Percentiles rank a stretch among this genome's conserved stretches.
Evolutionary conservation across 1,140 invertebrate genomes (phyloP).

Genomic region (Ericerus pela): DNA sequence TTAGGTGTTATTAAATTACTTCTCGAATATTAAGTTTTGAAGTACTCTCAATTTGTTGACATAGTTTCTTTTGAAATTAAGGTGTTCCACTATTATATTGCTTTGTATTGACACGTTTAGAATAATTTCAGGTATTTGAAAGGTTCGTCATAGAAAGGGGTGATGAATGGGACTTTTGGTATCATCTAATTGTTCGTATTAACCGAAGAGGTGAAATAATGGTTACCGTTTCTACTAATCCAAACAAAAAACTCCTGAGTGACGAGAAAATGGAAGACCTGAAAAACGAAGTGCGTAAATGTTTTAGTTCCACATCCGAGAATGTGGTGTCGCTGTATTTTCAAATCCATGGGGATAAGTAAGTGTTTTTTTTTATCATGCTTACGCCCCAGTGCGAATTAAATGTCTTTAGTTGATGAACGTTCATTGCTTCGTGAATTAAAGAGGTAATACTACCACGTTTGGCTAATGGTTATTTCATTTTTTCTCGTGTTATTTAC

Average conservation of each 20-base stretch:
- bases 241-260: constrained; percentile 24
- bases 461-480: no score
- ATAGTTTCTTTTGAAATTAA: no score
- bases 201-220: constrained; percentile 36
- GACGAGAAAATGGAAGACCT: constrained; percentile 30
- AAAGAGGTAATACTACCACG: no score
- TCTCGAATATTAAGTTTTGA: no score
- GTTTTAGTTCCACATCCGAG: constrained; percentile 20
- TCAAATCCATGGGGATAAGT: constrained; percentile 27
- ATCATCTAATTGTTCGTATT: constrained; percentile 42
- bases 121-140: constrained; percentile 22
- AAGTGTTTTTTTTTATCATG: constrained; percentile 11
- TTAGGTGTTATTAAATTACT: no score
- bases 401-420: no score
- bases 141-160: constrained; percentile 28
- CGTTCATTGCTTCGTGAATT: no score
- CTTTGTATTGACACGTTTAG: no score
- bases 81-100: no score
- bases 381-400: no score
- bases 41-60: no score
- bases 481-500: no score
- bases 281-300: constrained; percentile 26
- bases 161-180: constrained; percentile 41
- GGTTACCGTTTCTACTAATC: constrained; percentile 37
- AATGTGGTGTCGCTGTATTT: constrained; percentile 42